phyloP scores from a whole-genome alignment of 2,888 invertebrate species.

The Mimachlamys varia region DNA sequence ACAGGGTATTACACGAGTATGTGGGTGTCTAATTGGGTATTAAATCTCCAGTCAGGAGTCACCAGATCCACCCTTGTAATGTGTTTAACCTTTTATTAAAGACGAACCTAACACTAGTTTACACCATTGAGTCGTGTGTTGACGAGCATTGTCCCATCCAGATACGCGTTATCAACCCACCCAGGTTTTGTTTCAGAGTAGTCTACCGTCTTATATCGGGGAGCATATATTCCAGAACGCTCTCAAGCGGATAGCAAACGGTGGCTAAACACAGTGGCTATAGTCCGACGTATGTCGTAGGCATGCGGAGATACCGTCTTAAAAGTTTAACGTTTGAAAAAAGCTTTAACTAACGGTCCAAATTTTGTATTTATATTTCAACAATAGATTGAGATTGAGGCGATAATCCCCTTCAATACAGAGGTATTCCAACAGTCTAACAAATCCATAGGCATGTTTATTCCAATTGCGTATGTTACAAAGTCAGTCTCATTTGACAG shows the following conservation, averaged over 20 bases:
- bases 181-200: background rate
- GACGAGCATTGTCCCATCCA: background rate
- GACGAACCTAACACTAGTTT: constrained; percentile 31
- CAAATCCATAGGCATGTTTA: background rate
- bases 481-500: background rate
- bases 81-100: background rate
- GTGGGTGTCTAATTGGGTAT: background rate
- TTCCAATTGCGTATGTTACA: background rate
- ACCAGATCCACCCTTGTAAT: background rate
- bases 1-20: background rate
- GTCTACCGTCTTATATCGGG: background rate
- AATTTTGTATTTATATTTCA: constrained; percentile 17
- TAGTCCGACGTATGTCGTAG: background rate
- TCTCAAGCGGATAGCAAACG: background rate
- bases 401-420: constrained; percentile 12
- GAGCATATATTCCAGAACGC: background rate
- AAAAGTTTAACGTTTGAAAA: background rate
- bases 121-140: constrained; percentile 9
- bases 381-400: constrained; percentile 19
- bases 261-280: background rate
- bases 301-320: constrained; percentile 9
- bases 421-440: background rate
- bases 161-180: background rate
- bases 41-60: background rate
- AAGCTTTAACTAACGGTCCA: background rate